phyloP scores from a whole-genome alignment of 1,140 invertebrate genomes.

The Nymphalis io region DNA sequence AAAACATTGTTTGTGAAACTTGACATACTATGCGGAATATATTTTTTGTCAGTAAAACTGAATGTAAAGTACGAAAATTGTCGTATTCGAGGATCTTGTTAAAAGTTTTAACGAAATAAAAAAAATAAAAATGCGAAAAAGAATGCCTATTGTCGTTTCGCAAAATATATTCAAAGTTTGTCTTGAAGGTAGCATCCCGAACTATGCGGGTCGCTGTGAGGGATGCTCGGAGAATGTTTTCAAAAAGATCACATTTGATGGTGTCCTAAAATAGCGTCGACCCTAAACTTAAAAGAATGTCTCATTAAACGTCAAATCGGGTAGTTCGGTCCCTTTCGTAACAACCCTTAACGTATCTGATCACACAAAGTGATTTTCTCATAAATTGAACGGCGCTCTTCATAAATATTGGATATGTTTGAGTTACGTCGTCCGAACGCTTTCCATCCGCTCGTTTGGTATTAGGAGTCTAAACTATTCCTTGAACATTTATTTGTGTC shows the following conservation, averaged over 20 bases:
- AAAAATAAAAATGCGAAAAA: slow-evolving; percentile 6
- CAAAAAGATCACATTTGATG: slow-evolving; percentile 35
- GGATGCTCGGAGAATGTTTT: slow-evolving; percentile 28
- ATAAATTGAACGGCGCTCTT: slow-evolving; percentile 32
- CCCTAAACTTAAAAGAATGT: slow-evolving; percentile 39
- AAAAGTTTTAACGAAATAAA: slow-evolving; percentile 32
- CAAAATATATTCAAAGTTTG: slow-evolving; percentile 35
- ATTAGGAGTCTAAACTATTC: not conserved
- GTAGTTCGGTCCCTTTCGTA: slow-evolving; percentile 22
- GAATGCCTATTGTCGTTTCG: slow-evolving; percentile 31
- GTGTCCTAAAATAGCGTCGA: slow-evolving; percentile 33
- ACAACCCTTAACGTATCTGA: slow-evolving; percentile 26
- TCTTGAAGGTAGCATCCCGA: slow-evolving; percentile 28
- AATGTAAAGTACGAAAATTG: slow-evolving; percentile 8
- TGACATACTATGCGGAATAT: not conserved
- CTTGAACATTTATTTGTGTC: not conserved
- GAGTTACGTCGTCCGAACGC: slow-evolving; percentile 15
- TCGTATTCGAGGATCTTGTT: slow-evolving; percentile 26
- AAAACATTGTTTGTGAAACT: too few relatives aligned
- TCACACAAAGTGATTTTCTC: slow-evolving; percentile 35
- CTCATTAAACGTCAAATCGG: slow-evolving; percentile 35
- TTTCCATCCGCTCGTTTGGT: not conserved
- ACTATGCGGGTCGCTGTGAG: slow-evolving; percentile 28
- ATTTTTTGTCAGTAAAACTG: not conserved
- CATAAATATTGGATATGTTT: slow-evolving; percentile 33